Conservation (phyloP, 2,113 vertebrate genomes). For the Nycticryphes semicollaris region DNA sequence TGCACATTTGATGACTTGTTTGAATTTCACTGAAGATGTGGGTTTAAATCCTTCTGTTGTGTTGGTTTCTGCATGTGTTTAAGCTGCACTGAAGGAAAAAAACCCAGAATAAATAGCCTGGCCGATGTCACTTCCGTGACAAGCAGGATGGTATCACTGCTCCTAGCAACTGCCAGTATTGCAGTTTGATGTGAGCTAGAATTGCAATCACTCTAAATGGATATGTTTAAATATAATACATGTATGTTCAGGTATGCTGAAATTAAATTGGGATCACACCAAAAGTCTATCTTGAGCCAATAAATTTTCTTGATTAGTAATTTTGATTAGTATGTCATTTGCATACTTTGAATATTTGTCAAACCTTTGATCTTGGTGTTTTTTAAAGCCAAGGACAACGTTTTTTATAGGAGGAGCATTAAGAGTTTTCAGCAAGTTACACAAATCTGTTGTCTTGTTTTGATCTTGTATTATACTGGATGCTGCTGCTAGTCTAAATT, state of each 20-base stretch:
- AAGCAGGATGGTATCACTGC: background rate
- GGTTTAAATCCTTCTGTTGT: background rate
- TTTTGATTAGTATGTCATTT: background rate
- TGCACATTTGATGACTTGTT: background rate
- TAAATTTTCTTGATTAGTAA: background rate
- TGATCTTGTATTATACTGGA: slow-evolving; percentile 20
- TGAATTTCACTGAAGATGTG: background rate
- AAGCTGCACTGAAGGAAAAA: background rate
- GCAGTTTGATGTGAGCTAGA: background rate
- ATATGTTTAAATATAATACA: background rate
- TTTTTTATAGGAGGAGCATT: slow-evolving; percentile 49
- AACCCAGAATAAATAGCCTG: background rate
- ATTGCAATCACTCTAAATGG: background rate
- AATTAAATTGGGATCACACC: background rate
- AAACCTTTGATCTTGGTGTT: slow-evolving; percentile 1
- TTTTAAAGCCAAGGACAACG: slow-evolving; percentile 47
- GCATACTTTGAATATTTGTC: background rate
- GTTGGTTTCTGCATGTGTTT: background rate
- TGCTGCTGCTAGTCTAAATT: slow-evolving; percentile 21
- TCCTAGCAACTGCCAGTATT: background rate
- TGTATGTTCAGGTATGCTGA: background rate
- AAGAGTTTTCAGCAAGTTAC: slow-evolving; percentile 1
- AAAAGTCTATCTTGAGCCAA: background rate
- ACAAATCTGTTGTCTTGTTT: background rate
- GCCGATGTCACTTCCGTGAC: background rate